A percentile compares a stretch with the other conserved stretches of the same genome.
Conservation (phyloP, 2,888 invertebrate genomes). For the Andrena trimmerana region DNA sequence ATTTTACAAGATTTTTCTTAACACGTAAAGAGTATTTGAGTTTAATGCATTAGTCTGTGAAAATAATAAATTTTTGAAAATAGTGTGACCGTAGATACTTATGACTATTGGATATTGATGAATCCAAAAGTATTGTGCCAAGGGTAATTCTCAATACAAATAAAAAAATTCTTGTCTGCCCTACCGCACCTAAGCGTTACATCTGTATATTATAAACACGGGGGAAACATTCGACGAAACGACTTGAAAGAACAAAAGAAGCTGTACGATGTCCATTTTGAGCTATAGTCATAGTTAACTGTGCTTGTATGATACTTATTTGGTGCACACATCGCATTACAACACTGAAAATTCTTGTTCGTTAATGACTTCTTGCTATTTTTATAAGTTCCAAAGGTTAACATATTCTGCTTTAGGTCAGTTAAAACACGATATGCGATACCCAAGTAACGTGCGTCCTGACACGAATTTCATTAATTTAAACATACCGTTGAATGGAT, state of each 20-base stretch:
- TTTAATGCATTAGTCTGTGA: too few relatives aligned
- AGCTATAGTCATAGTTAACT: not conserved
- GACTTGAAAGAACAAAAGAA: not conserved
- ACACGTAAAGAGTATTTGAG: too few relatives aligned
- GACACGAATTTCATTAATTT: constrained; percentile 7
- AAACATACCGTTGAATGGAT: not conserved
- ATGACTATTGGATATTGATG: too few relatives aligned
- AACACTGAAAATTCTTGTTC: constrained; percentile 21
- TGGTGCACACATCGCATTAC: not conserved
- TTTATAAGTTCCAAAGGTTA: constrained; percentile 53
- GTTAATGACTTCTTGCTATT: constrained; percentile 51
- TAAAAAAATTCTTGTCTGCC: too few relatives aligned
- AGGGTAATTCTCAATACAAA: too few relatives aligned
- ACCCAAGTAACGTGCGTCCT: constrained; percentile 14
- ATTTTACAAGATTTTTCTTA: too few relatives aligned
- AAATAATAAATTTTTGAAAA: too few relatives aligned
- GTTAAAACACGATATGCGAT: constrained; percentile 33
- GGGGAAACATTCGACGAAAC: not conserved
- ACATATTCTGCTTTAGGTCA: constrained; percentile 42
- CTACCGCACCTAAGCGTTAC: not conserved
- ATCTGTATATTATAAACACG: not conserved
- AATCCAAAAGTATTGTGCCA: too few relatives aligned
- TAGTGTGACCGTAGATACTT: too few relatives aligned
- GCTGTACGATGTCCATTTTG: not conserved
- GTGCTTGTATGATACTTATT: constrained; percentile 2